Conservation (phyloP, 53 echinoderm and acorn worm genomes). For the Antedon mediterranea region DNA sequence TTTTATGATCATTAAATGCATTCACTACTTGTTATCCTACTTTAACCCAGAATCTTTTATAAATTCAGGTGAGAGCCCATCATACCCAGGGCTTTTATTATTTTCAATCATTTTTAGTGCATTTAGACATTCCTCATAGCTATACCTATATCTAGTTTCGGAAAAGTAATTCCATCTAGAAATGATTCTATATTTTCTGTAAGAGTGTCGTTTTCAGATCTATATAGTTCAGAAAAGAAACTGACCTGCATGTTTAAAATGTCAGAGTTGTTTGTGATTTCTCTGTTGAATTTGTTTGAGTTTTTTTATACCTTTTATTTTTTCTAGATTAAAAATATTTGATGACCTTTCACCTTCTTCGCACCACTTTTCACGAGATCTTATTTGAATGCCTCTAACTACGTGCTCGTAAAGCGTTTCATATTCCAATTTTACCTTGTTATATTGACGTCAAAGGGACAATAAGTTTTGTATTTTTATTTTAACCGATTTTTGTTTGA, state of each 20-base stretch:
- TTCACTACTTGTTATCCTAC: background rate
- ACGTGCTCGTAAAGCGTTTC: too few relatives aligned
- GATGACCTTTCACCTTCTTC: too few relatives aligned
- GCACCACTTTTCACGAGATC: too few relatives aligned
- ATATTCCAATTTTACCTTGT: too few relatives aligned
- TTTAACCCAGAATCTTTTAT: background rate
- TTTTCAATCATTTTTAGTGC: background rate
- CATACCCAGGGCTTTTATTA: background rate
- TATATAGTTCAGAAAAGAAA: background rate
- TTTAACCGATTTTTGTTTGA: too few relatives aligned
- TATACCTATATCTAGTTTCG: background rate
- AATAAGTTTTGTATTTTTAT: too few relatives aligned
- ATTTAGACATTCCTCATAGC: background rate
- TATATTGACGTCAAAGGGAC: too few relatives aligned
- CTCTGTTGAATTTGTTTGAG: background rate
- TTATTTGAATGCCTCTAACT: too few relatives aligned
- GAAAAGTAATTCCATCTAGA: background rate
- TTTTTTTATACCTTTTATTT: too few relatives aligned
- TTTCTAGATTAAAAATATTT: too few relatives aligned
- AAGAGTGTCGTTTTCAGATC: background rate
- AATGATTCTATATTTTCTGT: background rate
- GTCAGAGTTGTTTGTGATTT: background rate
- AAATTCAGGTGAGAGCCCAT: conserved; percentile 5
- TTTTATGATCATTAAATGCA: background rate
- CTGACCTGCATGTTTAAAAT: background rate